Conservation (phyloP, 35 echinoderm and acorn worm species). For the Diadema setosum region DNA sequence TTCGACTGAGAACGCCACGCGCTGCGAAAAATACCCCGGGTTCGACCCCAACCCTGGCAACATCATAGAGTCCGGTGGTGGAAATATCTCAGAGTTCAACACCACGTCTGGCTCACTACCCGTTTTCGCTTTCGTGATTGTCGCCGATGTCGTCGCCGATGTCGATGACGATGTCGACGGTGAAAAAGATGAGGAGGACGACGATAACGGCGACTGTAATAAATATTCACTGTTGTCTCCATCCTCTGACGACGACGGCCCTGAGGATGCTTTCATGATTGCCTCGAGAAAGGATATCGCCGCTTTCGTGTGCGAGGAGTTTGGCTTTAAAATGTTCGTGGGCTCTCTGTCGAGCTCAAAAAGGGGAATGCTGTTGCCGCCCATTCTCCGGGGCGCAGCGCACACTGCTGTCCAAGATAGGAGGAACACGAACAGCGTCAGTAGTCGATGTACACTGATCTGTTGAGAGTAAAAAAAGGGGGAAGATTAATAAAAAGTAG, state of each 20-base stretch:
- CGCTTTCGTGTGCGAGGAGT: neutral
- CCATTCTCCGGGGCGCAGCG: conserved; percentile 17
- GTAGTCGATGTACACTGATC: conserved; percentile 31
- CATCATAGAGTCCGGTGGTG: neutral
- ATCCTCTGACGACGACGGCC: neutral
- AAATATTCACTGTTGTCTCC: neutral
- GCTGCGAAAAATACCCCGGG: conserved; percentile 33
- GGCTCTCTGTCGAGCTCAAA: neutral
- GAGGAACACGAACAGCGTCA: conserved; percentile 37
- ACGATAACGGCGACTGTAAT: neutral
- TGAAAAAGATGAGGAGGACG: neutral
- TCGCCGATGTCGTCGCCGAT: neutral
- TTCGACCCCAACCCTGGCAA: neutral
- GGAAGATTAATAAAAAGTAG: neutral
- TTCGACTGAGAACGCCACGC: conserved; percentile 32
- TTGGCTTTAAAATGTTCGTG: neutral
- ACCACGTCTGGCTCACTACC: neutral
- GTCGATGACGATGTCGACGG: neutral
- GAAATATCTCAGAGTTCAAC: neutral
- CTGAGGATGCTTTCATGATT: neutral
- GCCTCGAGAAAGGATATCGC: neutral
- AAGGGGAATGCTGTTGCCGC: conserved; percentile 7
- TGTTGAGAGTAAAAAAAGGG: conserved; percentile 13
- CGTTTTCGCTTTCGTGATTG: neutral
- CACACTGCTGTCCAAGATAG: conserved; percentile 28